Evolutionary conservation across 2,888 invertebrate genomes (phyloP), one percentile per base, ranked within the genome.

Genomic region (Tenthredo notha): DNA sequence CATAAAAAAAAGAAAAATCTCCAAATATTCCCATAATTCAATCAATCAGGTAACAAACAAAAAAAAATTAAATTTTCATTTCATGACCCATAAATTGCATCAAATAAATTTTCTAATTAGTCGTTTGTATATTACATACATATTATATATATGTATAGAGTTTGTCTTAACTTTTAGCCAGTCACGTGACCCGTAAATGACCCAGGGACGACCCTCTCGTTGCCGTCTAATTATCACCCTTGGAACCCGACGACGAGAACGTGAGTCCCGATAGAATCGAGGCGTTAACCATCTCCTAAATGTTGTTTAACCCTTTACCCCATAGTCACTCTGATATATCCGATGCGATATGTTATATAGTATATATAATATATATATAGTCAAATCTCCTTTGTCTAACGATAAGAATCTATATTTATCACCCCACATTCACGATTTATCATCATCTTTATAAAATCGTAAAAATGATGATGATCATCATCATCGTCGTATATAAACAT

Each of bases 301-400:
- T 80, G 80, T 61, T 80, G 65, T 80, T 65, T 21, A 65, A 80
- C 61, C 80, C 80, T 80, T 61, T 33, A 65, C 33, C 54, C 47
- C 54, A 7, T 54, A 54, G 37, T 7, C 2, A n/a, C 54, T 54
- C 18, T n/a, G 18, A 6, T 7, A n/a, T 54, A 54, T 54, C 54
- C 54, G 54, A 6, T 54, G 54, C n/a, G 54, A 54, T 54, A 54
- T 54, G n/a, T n/a, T 54, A 54, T 54, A 54, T 54, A 33, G 6
- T 54, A 54, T 54, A 54, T 54, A 33, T 33, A 33, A 2, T 33
- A 33, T 2, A 4, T 33, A 37, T n/a, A 37, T 18, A 21, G 18
- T 4, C n/a, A 12, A 25, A 12, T 75, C 15, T 25, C 54, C 54
- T 33, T 33, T 77, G 54, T 9, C 21, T 18, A 9, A 15, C 47